These are phyloP conservation scores for Picathartes gymnocephalus DNA, from an alignment of 2,113 vertebrate species.

Conservation along the genomic window DNA sequence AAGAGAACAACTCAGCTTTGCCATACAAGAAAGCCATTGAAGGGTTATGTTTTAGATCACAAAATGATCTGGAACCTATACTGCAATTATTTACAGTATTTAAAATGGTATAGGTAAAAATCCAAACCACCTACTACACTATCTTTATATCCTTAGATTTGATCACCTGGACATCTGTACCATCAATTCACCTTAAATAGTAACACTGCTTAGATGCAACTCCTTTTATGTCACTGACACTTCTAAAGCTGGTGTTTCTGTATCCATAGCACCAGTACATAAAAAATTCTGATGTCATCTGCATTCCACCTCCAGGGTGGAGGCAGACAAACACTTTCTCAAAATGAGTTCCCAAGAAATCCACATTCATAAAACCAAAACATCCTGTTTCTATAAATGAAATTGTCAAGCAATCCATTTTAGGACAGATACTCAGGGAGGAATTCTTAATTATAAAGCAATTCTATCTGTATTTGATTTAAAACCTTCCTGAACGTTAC, in stretches of 20 bases:
- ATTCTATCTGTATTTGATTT: background rate
- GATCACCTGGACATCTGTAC: background rate
- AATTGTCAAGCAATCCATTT: background rate
- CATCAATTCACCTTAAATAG: background rate
- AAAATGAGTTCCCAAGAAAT: slow-evolving; percentile 50
- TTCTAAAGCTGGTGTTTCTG: background rate
- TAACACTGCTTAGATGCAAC: background rate
- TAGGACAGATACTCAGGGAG: background rate
- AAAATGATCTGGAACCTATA: background rate
- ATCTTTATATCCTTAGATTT: background rate
- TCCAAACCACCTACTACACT: background rate
- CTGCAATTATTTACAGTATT: background rate
- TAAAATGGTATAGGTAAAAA: background rate
- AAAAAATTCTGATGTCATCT: slow-evolving; percentile 43
- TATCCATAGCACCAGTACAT: background rate
- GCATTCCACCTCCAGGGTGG: slow-evolving; percentile 22
- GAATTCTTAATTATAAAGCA: background rate
- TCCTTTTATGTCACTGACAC: background rate
- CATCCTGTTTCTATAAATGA: slow-evolving; percentile 50
- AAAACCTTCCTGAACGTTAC: background rate
- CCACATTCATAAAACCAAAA: slow-evolving; percentile 49
- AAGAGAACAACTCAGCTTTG: background rate
- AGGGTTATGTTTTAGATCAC: background rate
- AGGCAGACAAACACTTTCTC: slow-evolving; percentile 39
- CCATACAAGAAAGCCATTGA: background rate